Percentiles rank a stretch among this genome's conserved stretches.
Evolutionary conservation across 2,888 invertebrate species (phyloP).

Genomic region (Iselma pallidipennis): DNA sequence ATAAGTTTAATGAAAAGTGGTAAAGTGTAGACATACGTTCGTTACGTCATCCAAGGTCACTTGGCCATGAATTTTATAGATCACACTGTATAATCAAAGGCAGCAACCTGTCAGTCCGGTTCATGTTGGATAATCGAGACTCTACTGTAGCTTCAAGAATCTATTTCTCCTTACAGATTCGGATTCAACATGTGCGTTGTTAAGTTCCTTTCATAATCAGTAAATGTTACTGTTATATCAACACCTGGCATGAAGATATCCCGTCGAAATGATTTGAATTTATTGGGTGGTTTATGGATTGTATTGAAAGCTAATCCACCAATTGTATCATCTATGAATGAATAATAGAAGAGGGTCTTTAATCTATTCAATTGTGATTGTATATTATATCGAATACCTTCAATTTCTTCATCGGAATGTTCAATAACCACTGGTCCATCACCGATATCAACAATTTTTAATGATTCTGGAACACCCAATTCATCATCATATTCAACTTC

Average conservation of each 20-base stretch:
- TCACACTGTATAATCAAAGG: too few species aligned
- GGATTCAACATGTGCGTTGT: slow-evolving; percentile 87
- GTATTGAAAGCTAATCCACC: slow-evolving; percentile 63
- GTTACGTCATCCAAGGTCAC: too few species aligned
- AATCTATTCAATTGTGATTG: background rate
- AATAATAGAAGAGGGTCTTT: background rate
- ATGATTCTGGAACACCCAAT: slow-evolving; percentile 74
- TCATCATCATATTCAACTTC: slow-evolving; percentile 81
- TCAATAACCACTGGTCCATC: slow-evolving; percentile 60
- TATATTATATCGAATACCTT: slow-evolving; percentile 30
- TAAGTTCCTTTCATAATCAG: slow-evolving; percentile 78
- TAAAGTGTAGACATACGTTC: too few species aligned
- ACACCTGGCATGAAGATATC: slow-evolving; percentile 81
- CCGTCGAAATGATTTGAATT: slow-evolving; percentile 74
- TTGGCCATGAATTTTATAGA: background rate
- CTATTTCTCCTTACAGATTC: slow-evolving; percentile 72
- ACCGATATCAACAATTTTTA: slow-evolving; percentile 66
- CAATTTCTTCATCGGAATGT: slow-evolving; percentile 45
- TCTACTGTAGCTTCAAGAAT: too few species aligned
- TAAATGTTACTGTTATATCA: slow-evolving; percentile 75
- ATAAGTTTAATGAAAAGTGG: too few species aligned
- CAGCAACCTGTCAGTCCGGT: too few species aligned
- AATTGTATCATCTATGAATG: slow-evolving; percentile 29
- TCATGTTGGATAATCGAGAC: too few species aligned
- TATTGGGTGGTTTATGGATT: slow-evolving; percentile 69